Evolutionary conservation across 2,888 invertebrate genomes (phyloP), one percentile per base, ranked within the genome.

Genomic region (Lepidocyrtoides sp.): DNA sequence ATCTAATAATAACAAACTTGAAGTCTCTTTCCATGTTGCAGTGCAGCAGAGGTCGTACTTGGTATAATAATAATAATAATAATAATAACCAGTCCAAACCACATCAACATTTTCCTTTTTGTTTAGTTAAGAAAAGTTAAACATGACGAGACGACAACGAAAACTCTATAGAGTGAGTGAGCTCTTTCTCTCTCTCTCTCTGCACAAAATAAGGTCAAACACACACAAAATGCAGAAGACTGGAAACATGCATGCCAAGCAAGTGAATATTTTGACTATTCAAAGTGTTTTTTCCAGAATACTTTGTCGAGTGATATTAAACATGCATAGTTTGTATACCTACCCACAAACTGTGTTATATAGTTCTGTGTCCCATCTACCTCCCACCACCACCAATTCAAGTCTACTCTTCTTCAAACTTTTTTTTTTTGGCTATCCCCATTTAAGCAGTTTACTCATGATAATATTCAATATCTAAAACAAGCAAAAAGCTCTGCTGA

Each of bases 401-500:
- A 23, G n/a, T n/a, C n/a, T n/a, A n/a, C n/a, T 10, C 26, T 57
- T 57, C 26, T 57, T 57, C 57, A 20, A 57, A 57, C 57, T n/a
- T n/a, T n/a, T n/a, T n/a, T n/a, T 7, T 5, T 2, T 10, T 44
- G 20, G 2, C 23, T 44, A 72, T 72, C 44, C 20, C 20, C 44
- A 72, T 77, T 77, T 77, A 51, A 77, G 41, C 77, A 48, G 75
- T 75, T 75, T 75, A 23, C 75, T 75, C 44, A 44, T 23, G 75
- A 75, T 75, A 51, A 36, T 51, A 77, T 77, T 77, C 48, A 51
- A 51, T 77, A 77, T 77, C 77, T 77, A 77, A 77, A 77, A 51
- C 51, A 77, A 77, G 77, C 77, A 77, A 77, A 77, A 72, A 29
- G 23, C 8, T 5, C 23, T n/a, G 75, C 10, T 66, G 14, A 63